phyloP scores from a whole-genome alignment of 2,888 invertebrate species.

The Apeira syringaria region DNA sequence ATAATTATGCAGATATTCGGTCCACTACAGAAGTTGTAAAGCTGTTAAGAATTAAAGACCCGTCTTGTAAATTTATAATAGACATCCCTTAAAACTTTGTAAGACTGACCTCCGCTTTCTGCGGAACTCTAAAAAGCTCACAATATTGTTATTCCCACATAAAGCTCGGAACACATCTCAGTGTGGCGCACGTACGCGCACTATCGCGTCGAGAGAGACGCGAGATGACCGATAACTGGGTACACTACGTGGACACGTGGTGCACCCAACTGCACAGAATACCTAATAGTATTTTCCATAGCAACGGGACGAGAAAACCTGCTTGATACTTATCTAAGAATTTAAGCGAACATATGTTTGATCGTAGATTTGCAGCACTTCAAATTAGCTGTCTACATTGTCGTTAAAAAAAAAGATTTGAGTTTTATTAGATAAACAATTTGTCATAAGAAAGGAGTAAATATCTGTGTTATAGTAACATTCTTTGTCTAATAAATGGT shows the following conservation, averaged over 20 bases:
- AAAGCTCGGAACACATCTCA: constrained; percentile 4
- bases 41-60: too few species aligned
- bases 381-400: constrained; percentile 17
- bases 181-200: constrained; percentile 12
- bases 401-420: too few species aligned
- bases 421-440: too few species aligned
- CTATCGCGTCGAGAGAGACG: constrained; percentile 12
- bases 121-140: too few species aligned
- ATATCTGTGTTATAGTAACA: too few species aligned
- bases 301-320: constrained; percentile 6
- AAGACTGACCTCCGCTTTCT: too few species aligned
- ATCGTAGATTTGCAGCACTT: constrained; percentile 20
- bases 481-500: too few species aligned
- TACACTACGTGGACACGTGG: constrained; percentile 18
- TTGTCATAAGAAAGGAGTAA: too few species aligned
- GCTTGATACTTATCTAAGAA: constrained; percentile 16
- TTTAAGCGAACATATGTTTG: constrained; percentile 21
- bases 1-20: too few species aligned
- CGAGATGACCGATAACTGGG: constrained; percentile 14
- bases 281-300: background rate
- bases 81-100: too few species aligned
- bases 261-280: constrained; percentile 13
- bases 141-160: constrained; percentile 11
- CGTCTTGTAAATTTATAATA: too few species aligned
- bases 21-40: too few species aligned